A percentile compares a stretch with the other conserved stretches of the same genome.
phyloP scores from a whole-genome alignment of 2,888 invertebrate genomes.

The Gisinianus flammeolus region DNA sequence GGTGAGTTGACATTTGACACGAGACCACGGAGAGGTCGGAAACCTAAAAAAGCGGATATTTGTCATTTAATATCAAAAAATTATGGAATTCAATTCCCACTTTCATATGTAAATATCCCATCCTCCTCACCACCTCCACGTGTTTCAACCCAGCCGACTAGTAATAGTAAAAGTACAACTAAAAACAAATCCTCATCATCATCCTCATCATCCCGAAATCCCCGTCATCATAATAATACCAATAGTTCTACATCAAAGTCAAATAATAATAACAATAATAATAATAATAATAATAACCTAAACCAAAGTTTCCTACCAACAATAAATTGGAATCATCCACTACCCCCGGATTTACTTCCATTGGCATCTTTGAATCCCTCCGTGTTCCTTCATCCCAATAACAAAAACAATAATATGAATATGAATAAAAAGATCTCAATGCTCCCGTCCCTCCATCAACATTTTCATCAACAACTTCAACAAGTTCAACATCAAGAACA shows the following conservation, averaged over 20 bases:
- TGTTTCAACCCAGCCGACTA: neutral
- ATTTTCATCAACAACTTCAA: slow-evolving; percentile 62
- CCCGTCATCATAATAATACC: slow-evolving; percentile 62
- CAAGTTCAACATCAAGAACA: slow-evolving; percentile 64
- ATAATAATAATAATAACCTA: neutral
- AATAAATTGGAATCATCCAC: slow-evolving; percentile 61
- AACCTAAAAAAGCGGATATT: slow-evolving; percentile 90
- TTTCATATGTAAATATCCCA: slow-evolving; percentile 51
- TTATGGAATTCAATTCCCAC: slow-evolving; percentile 70
- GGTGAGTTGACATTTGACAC: slow-evolving; percentile 87
- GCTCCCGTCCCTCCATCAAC: neutral
- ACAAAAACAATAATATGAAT: slow-evolving; percentile 43
- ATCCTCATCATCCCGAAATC: slow-evolving; percentile 64
- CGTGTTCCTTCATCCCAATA: slow-evolving; percentile 59
- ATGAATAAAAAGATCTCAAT: neutral
- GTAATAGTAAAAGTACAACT: slow-evolving; percentile 61
- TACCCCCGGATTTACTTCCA: slow-evolving; percentile 64
- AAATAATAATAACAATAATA: neutral
- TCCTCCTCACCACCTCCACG: slow-evolving; percentile 44
- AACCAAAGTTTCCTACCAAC: neutral
- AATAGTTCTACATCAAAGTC: slow-evolving; percentile 58
- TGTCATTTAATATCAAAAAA: slow-evolving; percentile 90
- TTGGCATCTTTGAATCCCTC: slow-evolving; percentile 60
- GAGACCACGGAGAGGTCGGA: slow-evolving; percentile 82
- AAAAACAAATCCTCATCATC: slow-evolving; percentile 68